Evolutionary conservation across 2,888 invertebrate species (phyloP).

Genomic region (Phyllotreta cruciferae): DNA sequence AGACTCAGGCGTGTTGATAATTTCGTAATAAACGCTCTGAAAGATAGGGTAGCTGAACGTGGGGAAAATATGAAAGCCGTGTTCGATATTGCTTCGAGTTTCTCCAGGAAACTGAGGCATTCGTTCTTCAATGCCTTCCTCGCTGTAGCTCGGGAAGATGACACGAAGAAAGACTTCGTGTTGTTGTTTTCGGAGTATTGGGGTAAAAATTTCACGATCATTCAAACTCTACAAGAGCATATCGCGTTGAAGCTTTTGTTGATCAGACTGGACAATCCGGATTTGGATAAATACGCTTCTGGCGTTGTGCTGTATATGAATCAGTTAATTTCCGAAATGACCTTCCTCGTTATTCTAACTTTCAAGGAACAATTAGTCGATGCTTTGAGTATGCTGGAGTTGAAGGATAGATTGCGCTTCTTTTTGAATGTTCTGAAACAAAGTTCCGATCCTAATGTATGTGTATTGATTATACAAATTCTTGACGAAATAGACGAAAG

Average conservation of each 20-base stretch:
- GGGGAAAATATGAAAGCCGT: conserved; percentile 16
- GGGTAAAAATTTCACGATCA: conserved; percentile 15
- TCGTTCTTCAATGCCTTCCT: conserved; percentile 2
- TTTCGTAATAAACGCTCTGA: conserved; percentile 20
- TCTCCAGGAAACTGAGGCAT: background rate
- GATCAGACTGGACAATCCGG: background rate
- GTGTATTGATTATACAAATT: conserved; percentile 25
- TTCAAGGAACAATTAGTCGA: conserved; percentile 13
- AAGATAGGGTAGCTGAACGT: conserved; percentile 18
- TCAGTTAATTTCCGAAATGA: conserved; percentile 5
- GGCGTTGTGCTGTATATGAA: conserved; percentile 18
- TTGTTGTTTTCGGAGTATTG: conserved; percentile 19
- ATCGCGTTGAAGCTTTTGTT: conserved; percentile 14
- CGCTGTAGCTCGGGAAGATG: background rate
- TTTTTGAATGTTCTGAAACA: conserved; percentile 20
- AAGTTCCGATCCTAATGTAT: conserved; percentile 16
- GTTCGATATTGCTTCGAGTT: conserved; percentile 6
- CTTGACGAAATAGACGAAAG: background rate
- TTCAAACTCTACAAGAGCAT: conserved; percentile 19
- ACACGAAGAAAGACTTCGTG: conserved; percentile 1
- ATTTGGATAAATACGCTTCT: conserved; percentile 4
- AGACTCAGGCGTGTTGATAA: background rate
- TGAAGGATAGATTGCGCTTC: conserved; percentile 11
- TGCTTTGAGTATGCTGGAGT: background rate
- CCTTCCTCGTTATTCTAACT: conserved; percentile 15